Conservation (phyloP, 1,140 invertebrate species). For the Drosophila takahashii region DNA sequence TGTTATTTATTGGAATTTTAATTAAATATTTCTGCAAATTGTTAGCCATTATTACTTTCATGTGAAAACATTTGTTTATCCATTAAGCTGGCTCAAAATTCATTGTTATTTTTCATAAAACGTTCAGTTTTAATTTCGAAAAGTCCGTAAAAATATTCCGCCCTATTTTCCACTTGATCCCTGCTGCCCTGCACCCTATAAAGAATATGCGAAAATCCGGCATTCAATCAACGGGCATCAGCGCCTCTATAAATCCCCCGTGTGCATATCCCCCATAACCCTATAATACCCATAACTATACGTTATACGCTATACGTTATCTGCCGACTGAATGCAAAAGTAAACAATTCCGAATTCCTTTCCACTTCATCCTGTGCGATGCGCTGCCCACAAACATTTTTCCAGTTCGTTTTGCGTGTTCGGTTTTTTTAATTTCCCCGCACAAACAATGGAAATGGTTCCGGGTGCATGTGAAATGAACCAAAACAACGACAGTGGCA, state of each 20-base stretch:
- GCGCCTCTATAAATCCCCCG: conserved; percentile 43
- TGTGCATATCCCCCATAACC: conserved; percentile 33
- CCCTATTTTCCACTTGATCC: conserved; percentile 15
- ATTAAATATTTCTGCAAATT: conserved; percentile 1
- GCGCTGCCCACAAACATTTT: conserved; percentile 25
- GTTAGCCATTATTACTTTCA: conserved; percentile 4
- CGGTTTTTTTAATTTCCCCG: conserved; percentile 67
- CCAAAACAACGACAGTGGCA: conserved; percentile 47
- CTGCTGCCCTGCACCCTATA: background rate
- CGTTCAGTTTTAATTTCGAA: conserved; percentile 24
- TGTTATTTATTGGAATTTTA: background rate
- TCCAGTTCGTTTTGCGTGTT: conserved; percentile 38
- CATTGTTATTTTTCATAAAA: conserved; percentile 8
- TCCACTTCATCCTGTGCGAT: conserved; percentile 25
- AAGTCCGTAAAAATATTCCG: conserved; percentile 17
- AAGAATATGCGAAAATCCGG: conserved; percentile 36
- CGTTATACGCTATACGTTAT: conserved; percentile 24
- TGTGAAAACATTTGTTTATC: background rate
- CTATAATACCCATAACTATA: conserved; percentile 48
- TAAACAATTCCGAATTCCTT: conserved; percentile 52
- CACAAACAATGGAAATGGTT: conserved; percentile 67
- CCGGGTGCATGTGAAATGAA: conserved; percentile 80
- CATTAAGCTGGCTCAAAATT: background rate
- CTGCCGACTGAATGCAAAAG: conserved; percentile 40
- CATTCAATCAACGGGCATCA: conserved; percentile 46